Evolutionary conservation across 2,797 vertebrate genomes (phyloP), one percentile per base, ranked within the genome.

Genomic region (Thaleichthys pacificus): DNA sequence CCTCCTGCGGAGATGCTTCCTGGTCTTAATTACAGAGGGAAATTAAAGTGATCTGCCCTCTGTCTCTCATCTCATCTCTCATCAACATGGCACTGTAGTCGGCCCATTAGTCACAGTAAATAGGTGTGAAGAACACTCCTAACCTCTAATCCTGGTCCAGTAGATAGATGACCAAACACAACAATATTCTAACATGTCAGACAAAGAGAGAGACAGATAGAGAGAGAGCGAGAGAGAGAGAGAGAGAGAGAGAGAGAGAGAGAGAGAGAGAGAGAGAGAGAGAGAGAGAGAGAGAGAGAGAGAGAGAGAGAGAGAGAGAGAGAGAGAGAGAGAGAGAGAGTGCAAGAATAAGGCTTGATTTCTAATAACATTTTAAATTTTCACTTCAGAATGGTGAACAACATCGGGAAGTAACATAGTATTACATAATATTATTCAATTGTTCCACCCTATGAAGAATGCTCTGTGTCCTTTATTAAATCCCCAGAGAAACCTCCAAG

Each of bases 21-120:
- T 70, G 47, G 68, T 56, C 76, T 80, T 84, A 77, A 85, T 86
- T 73, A 80, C 70, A 77, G 82, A 76, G 68, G 64, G 62, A 87
- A 85, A 81, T 72, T 66, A 78, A 21, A 77, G 79, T 76, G 66
- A 81, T 82, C 69, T 83, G 71, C 42, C 75, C 78, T 60, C 66
- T 69, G 62, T 64, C 62, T 62, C 71, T 86, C 68, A 78, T 86
- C 83, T 80, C 63, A 77, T 86, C 83, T 79, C 63, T 77, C 67
- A 77, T 77, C 66, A 77, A 66, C 64, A 61, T 61, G 11, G 66
- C 58, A 68, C 62, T 54, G 71, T 38, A 15, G 75, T 65, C 57
- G 63, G 62, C 63, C 77, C 80, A 83, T 85, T 81, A 83, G 75
- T 80, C 78, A 80, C 66, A 54, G 72, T 69, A 72, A 51, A 26